Percentiles rank a stretch among this genome's conserved stretches.
These are phyloP conservation scores for Ephestia elutella DNA, from an alignment of 1,140 invertebrate species.

Conservation along the genomic window DNA sequence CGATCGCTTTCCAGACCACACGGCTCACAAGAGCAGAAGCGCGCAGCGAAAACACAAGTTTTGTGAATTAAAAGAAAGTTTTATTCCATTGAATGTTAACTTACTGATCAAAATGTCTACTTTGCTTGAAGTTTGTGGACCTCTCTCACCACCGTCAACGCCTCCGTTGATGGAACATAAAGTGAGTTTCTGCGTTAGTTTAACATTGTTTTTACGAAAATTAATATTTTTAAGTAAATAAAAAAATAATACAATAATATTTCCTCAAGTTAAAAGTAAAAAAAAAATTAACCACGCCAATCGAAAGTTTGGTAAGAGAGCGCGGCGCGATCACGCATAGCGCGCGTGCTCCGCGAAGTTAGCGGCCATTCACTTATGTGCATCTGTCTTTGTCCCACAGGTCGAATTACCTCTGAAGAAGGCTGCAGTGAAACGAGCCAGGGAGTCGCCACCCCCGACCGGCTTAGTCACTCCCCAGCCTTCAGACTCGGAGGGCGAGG, in stretches of 20 bases:
- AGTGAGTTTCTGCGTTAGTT: constrained; percentile 58
- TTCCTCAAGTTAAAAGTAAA: neutral
- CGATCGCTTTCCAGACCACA: constrained; percentile 49
- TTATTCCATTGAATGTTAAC: constrained; percentile 52
- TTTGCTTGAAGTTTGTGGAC: constrained; percentile 65
- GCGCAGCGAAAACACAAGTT: constrained; percentile 45
- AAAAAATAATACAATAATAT: neutral
- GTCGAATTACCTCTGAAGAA: constrained; percentile 64
- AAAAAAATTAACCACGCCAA: constrained; percentile 21
- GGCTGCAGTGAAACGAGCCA: constrained; percentile 51
- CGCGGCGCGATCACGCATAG: constrained; percentile 51
- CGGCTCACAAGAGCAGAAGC: constrained; percentile 33
- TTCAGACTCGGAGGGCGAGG: constrained; percentile 74
- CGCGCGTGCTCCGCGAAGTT: constrained; percentile 45
- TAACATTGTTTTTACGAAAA: constrained; percentile 1
- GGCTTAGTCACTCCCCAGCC: constrained; percentile 75
- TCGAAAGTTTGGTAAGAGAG: constrained; percentile 52
- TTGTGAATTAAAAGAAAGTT: constrained; percentile 69
- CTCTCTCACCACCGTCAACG: constrained; percentile 70
- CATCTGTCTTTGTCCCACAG: constrained; percentile 65
- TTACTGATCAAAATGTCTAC: constrained; percentile 56
- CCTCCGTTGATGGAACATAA: constrained; percentile 70
- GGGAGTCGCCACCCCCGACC: constrained; percentile 39
- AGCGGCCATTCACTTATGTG: constrained; percentile 51
- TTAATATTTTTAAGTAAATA: neutral